phyloP scores from a whole-genome alignment of 2,113 vertebrate genomes.

The Pogonocichla stellata region DNA sequence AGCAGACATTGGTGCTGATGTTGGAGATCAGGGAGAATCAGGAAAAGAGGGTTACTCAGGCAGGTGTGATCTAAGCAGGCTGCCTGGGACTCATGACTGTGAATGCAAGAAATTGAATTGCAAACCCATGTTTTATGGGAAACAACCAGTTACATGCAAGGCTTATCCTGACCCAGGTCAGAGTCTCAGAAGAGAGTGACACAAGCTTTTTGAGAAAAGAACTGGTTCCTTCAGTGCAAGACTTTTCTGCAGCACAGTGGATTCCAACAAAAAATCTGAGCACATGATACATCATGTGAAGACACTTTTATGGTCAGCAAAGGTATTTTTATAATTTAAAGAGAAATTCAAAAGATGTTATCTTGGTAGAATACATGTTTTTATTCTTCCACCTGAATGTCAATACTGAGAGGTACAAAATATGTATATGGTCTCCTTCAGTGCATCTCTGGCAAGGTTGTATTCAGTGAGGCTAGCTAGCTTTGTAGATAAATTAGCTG shows the following conservation, averaged over 20 bases:
- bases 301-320: background rate
- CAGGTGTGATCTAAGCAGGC: background rate
- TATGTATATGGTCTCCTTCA: background rate
- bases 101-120: background rate
- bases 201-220: background rate
- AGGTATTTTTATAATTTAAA: background rate
- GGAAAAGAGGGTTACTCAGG: background rate
- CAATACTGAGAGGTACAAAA: background rate
- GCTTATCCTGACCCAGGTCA: background rate
- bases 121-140: background rate
- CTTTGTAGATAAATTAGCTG: background rate
- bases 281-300: fast-evolving
- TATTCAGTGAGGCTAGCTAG: background rate
- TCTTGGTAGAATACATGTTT: background rate
- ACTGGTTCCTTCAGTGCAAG: background rate
- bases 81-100: background rate
- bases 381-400: background rate
- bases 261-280: background rate
- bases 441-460: background rate
- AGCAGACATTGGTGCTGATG: background rate
- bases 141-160: background rate
- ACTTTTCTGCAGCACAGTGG: background rate
- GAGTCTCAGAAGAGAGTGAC: background rate
- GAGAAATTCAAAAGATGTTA: background rate
- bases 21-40: background rate